phyloP scores from a whole-genome alignment of 2,888 invertebrate genomes.

The Volucella bombylans region DNA sequence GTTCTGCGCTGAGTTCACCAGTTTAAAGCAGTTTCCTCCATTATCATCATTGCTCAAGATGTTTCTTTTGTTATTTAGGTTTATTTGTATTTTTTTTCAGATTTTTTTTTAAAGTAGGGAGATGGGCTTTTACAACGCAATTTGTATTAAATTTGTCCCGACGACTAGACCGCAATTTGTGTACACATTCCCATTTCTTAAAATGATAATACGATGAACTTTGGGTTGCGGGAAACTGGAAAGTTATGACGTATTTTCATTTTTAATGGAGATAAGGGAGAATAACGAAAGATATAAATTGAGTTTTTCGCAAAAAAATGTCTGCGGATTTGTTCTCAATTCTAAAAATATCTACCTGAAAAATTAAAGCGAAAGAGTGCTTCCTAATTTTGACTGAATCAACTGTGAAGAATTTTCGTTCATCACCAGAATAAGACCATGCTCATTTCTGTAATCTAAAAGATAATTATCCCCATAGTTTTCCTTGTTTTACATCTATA shows the following conservation, averaged over 20 bases:
- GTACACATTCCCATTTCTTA: slow-evolving; percentile 19
- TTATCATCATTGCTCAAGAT: slow-evolving; percentile 16
- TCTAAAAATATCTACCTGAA: too few relatives aligned
- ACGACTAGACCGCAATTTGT: slow-evolving; percentile 1
- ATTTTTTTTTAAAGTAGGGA: background rate
- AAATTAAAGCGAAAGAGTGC: too few relatives aligned
- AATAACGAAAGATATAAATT: too few relatives aligned
- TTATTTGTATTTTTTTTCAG: slow-evolving; percentile 15
- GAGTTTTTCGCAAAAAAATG: too few relatives aligned
- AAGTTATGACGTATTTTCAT: slow-evolving; percentile 43
- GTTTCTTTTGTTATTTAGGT: slow-evolving; percentile 34
- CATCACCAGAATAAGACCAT: too few relatives aligned
- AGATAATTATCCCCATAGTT: too few relatives aligned
- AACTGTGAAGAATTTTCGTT: too few relatives aligned
- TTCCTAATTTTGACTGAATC: too few relatives aligned
- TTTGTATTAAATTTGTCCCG: slow-evolving; percentile 33
- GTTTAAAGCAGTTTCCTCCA: slow-evolving; percentile 23
- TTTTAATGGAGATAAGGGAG: background rate
- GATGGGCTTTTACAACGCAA: slow-evolving; percentile 34
- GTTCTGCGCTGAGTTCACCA: background rate
- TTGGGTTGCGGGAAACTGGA: background rate
- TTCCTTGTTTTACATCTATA: too few relatives aligned
- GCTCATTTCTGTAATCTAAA: too few relatives aligned
- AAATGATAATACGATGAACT: slow-evolving; percentile 49
- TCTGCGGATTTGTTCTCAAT: too few relatives aligned